phyloP scores from a whole-genome alignment of 2,888 invertebrate genomes.

The Lithophane leautieri region DNA sequence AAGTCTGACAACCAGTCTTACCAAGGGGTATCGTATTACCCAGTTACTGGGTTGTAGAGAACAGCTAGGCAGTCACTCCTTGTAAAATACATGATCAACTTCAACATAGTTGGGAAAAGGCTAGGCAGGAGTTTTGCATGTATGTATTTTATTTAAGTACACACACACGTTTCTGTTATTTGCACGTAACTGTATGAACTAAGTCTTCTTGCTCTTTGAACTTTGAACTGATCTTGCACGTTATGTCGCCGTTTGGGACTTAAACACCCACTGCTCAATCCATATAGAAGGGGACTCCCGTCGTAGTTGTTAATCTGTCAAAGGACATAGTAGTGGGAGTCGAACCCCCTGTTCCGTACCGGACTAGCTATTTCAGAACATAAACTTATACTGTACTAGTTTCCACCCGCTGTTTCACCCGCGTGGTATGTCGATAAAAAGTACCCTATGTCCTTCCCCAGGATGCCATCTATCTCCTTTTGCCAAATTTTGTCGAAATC shows the following conservation, averaged over 20 bases:
- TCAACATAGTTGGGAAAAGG: no score
- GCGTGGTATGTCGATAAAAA: no score
- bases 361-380: constrained; percentile 4
- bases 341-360: neutral
- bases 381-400: neutral
- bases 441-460: no score
- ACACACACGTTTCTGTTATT: neutral
- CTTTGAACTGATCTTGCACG: neutral
- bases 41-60: no score
- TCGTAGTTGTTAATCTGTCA: constrained; percentile 25
- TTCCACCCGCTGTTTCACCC: no score
- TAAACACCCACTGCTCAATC: neutral
- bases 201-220: neutral
- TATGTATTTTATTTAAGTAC: neutral
- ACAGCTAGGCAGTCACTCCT: no score
- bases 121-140: neutral
- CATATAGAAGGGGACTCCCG: neutral
- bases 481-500: no score
- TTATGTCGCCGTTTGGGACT: neutral
- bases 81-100: no score
- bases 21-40: no score
- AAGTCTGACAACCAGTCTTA: no score
- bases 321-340: neutral
- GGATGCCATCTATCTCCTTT: no score
- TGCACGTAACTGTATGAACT: neutral